A percentile compares a stretch with the other conserved stretches of the same genome.
These are phyloP conservation scores for Nansenia antarctica DNA, from an alignment of 2,113 vertebrate genomes.

Conservation along the genomic window DNA sequence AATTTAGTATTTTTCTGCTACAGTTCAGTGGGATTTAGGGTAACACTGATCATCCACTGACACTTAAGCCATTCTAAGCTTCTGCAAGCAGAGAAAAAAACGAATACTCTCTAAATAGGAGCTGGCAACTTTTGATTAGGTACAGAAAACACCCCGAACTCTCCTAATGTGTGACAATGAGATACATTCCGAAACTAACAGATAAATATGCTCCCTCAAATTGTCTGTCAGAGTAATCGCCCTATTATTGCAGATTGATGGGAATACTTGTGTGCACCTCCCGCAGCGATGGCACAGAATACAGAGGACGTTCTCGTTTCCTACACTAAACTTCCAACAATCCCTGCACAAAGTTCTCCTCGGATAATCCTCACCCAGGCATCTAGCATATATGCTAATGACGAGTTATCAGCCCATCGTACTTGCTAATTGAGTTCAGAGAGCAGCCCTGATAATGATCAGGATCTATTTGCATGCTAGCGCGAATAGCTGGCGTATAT, in stretches of 20 bases:
- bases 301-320: constrained; percentile 10
- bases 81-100: constrained; percentile 47
- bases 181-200: too few relatives aligned
- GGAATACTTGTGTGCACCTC: constrained; percentile 15
- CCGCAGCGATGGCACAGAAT: background rate
- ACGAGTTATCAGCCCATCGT: constrained; percentile 67
- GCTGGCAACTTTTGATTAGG: too few relatives aligned
- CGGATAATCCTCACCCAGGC: constrained; percentile 21
- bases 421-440: constrained; percentile 75
- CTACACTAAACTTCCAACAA: constrained; percentile 5
- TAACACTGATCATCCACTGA: constrained; percentile 42
- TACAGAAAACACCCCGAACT: too few relatives aligned
- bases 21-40: constrained; percentile 34
- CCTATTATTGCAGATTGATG: constrained; percentile 51
- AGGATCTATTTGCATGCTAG: constrained; percentile 60
- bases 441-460: constrained; percentile 69
- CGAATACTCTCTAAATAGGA: constrained; percentile 50
- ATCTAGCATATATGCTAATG: constrained; percentile 65
- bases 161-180: too few relatives aligned
- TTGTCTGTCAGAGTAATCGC: constrained; percentile 46
- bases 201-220: constrained; percentile 51
- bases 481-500: constrained; percentile 48
- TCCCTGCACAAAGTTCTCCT: constrained; percentile 3
- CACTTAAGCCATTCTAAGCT: too few relatives aligned
- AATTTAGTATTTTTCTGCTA: too few relatives aligned